These are phyloP conservation scores for Linepithema humile DNA, from an alignment of 1,140 invertebrate species.

Conservation along the genomic window DNA sequence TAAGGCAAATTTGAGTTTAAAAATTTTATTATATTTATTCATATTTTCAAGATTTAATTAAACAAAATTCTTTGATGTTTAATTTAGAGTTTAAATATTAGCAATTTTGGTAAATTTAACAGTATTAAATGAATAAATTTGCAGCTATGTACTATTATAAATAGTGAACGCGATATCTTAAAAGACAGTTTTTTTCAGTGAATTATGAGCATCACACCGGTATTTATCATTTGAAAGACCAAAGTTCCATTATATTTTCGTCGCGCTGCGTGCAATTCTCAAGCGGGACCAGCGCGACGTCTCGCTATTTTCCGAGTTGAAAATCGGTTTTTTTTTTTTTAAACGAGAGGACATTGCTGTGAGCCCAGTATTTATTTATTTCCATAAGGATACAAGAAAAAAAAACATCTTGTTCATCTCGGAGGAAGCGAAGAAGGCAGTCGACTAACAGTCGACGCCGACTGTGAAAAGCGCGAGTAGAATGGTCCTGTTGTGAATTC, in stretches of 20 bases:
- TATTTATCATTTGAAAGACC: neutral
- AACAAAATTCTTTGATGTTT: neutral
- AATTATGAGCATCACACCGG: neutral
- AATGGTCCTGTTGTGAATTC: slow-evolving; percentile 67
- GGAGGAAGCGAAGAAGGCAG: neutral
- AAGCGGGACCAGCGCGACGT: neutral
- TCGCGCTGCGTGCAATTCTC: neutral
- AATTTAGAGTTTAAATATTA: neutral
- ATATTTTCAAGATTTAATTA: neutral
- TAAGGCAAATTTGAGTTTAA: neutral
- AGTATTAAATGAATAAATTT: neutral
- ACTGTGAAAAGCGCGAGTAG: slow-evolving; percentile 51
- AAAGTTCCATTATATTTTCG: slow-evolving; percentile 24
- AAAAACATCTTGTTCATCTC: slow-evolving; percentile 51
- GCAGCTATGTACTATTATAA: neutral
- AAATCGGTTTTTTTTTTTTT: slow-evolving; percentile 57
- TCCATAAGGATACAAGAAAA: neutral
- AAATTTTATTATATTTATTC: neutral
- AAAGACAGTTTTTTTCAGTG: neutral
- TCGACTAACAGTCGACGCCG: slow-evolving; percentile 14
- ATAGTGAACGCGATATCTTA: neutral
- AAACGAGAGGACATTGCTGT: slow-evolving; percentile 9
- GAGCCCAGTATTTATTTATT: slow-evolving; percentile 5
- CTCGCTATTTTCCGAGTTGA: slow-evolving; percentile 32
- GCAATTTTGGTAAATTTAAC: neutral